Evolutionary conservation across 53 echinoderm and acorn worm genomes (phyloP), one percentile per base, ranked within the genome.

Genomic region (Holothuria leucospilota): DNA sequence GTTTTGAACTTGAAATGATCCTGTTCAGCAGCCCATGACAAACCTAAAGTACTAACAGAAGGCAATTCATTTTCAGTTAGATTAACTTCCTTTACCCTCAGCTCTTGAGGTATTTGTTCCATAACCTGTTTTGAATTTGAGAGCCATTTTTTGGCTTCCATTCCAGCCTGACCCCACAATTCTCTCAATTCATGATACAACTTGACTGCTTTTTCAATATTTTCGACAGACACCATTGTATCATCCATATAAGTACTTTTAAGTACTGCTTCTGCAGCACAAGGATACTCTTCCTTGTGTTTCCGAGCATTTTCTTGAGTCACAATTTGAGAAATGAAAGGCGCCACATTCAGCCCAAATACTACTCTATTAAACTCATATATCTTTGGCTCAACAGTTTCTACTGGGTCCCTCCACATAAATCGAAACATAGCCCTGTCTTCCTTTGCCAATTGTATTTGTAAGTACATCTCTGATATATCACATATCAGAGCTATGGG

Each of bases 11-110:
- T 77, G 66, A 94, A 94, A 52, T 75, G 40, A 59, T 94, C 91
- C 25, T 85, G 86, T 56, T 94, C 91, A 18, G 88, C 61, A 62
- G 86, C 87, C 94, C 91, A 94, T 60, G 91, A 86, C 20, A 91
- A 66, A 0, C 94, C 91, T 21, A 91, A 70, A 5, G 89, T 87
- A 67, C 84, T 83, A 40, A 89, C 86, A 0, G 91, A 20, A 0
- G 91, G 85, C 1, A 91, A 72, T 8, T 84, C 77, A 63, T 89
- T 88, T 49, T 69, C 61, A 24, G 84, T 39, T 0, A 94, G 84
- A 40, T 91, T 87, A 42, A 89, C 51, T 23, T 91, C 86, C 59
- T 88, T 91, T 39, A 89, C 91, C 68, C 85, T 68, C 39, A 86
- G 91, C 21, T 89, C 79, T 29, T 52, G 62, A 13, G 94, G 89